These are phyloP conservation scores for Harpagoxenus sublaevis DNA, from an alignment of 2,888 invertebrate species.

Conservation along the genomic window DNA sequence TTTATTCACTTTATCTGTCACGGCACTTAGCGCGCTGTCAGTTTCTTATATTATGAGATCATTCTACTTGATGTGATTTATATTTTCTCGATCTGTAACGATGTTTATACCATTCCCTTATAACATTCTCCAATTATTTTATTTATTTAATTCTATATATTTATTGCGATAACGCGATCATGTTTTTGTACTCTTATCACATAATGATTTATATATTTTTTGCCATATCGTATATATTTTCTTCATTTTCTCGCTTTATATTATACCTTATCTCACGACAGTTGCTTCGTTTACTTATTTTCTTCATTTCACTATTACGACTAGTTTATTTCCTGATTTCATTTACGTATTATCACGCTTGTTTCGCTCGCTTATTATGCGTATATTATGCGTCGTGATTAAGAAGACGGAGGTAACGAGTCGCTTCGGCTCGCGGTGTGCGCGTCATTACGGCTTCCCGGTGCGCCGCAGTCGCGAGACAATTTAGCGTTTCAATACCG, in stretches of 20 bases:
- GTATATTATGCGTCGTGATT: constrained; percentile 48
- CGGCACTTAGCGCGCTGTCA: not conserved
- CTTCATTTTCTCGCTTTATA: not conserved
- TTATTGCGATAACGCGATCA: not conserved
- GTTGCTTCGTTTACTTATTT: not conserved
- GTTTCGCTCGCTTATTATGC: constrained; percentile 32
- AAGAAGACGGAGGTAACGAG: constrained; percentile 51
- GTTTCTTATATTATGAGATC: not conserved
- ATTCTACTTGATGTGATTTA: not conserved
- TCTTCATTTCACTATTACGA: not conserved
- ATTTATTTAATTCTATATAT: not conserved
- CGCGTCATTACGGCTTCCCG: constrained; percentile 39
- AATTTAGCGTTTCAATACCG: constrained; percentile 54
- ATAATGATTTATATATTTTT: not conserved
- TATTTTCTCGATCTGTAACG: not conserved
- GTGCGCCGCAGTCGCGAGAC: constrained; percentile 46
- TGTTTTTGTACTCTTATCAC: not conserved
- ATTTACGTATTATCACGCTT: constrained; percentile 12
- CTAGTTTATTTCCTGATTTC: constrained; percentile 30
- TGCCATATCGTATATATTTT: not conserved
- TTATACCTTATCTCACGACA: not conserved
- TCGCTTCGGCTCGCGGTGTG: constrained; percentile 13
- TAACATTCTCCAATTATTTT: not conserved
- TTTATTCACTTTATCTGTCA: not conserved
- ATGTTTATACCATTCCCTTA: not conserved